Conservation (phyloP, 2,797 vertebrate genomes). For the Borostomias antarcticus region DNA sequence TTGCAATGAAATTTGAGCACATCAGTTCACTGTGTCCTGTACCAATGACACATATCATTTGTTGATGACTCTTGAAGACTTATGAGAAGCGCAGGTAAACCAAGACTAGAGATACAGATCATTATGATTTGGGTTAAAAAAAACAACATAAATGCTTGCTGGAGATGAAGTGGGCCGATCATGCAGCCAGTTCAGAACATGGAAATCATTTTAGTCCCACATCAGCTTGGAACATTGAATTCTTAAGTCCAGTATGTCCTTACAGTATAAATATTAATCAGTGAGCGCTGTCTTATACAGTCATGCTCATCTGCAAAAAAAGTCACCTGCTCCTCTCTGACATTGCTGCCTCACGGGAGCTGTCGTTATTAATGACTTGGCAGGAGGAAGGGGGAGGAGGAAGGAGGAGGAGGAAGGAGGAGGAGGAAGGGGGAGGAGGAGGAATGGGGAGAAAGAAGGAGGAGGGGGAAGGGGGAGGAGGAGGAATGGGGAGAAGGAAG, state of each 20-base stretch:
- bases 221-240: background rate
- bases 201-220: background rate
- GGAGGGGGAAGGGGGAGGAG: too few species aligned
- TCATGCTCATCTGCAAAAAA: background rate
- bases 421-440: too few species aligned
- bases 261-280: background rate
- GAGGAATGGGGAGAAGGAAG: too few species aligned
- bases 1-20: background rate
- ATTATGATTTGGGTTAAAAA: background rate
- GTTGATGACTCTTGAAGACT: background rate
- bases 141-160: background rate
- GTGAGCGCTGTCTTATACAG: background rate
- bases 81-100: background rate
- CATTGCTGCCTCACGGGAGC: background rate
- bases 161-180: background rate
- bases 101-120: background rate
- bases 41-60: background rate
- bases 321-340: background rate
- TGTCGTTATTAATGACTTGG: background rate
- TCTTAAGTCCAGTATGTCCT: background rate
- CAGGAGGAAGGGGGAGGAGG: background rate
- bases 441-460: too few species aligned
- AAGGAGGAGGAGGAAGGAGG: background rate
- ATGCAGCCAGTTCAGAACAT: background rate
- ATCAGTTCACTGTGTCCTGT: background rate